Evolutionary conservation across 2,797 vertebrate genomes (phyloP).

Genomic region (Acipenser ruthenus): DNA sequence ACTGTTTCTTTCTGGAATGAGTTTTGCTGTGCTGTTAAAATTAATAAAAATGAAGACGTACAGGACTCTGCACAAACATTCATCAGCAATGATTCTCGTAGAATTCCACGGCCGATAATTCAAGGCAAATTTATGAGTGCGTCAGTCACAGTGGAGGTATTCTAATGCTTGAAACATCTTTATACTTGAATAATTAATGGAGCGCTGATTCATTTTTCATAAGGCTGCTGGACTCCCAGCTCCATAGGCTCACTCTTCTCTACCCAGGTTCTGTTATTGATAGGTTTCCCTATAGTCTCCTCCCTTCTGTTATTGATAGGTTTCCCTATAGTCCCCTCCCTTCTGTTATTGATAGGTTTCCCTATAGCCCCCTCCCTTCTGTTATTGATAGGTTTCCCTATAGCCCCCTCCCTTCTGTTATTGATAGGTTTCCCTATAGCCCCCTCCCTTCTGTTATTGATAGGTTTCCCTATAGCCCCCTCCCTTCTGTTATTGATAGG

Average conservation of each 20-base stretch:
- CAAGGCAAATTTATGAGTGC: slow-evolving; percentile 40
- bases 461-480: too few relatives aligned
- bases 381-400: too few relatives aligned
- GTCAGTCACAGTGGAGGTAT: slow-evolving; percentile 52
- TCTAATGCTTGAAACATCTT: slow-evolving; percentile 56
- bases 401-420: too few relatives aligned
- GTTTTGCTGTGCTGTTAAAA: not conserved
- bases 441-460: too few relatives aligned
- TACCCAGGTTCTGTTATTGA: slow-evolving; percentile 37
- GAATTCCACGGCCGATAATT: slow-evolving; percentile 57
- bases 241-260: slow-evolving; percentile 47
- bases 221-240: slow-evolving; percentile 35
- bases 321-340: slow-evolving; percentile 34
- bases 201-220: slow-evolving; percentile 50
- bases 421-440: too few relatives aligned
- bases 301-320: too few relatives aligned
- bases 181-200: slow-evolving; percentile 61
- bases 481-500: too few relatives aligned
- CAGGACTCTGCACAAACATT: slow-evolving; percentile 35
- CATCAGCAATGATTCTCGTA: slow-evolving; percentile 45
- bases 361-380: too few relatives aligned
- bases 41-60: not conserved
- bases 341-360: slow-evolving; percentile 31
- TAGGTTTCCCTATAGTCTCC: slow-evolving; percentile 27
- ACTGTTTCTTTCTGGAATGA: not conserved